Evolutionary conservation across 2,113 vertebrate species (phyloP), one percentile per base, ranked within the genome.

Genomic region (Arizona elegans): DNA sequence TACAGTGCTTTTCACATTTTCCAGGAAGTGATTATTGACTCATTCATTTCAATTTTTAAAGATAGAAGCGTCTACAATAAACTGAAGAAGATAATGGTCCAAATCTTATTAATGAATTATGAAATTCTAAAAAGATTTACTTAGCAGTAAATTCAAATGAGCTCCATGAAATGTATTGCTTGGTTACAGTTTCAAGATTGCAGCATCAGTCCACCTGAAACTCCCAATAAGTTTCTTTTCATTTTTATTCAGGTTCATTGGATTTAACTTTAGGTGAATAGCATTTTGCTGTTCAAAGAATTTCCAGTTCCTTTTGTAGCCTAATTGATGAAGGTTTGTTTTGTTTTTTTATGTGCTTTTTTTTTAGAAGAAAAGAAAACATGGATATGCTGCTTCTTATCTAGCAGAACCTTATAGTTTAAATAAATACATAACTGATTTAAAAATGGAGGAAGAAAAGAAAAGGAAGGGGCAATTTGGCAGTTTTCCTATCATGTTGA

Each of bases 1-100:
- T 92, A 43, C 9, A 0, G 17, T 88, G 91, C 96, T 92, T 96
- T 97, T 97, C 94, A 88, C 94, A 92, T 96, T 97, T 97, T 97
- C 96, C 95, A 95, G 86, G 94, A 86, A 81, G 24, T 88, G 86
- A 62, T 95, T 95, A 15, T 58, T 26, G 70, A 38, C 89, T 88
- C 93, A 91, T 52, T 92, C 91, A 5, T 81, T 93, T 92, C 95
- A 89, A 59, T 9, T 87, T 81, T 56, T 88, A 95, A 94, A 91
- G 2, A 81, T 29, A 23, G 3, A n/a, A 7, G 91, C 6, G 19
- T 94, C 50, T 52, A 13, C 90, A 47, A 93, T 86, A 43, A 94
- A 15, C 75, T 6, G 86, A 93, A 92, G 89, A 75, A 89, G 87
- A 91, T 19, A 29, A 43, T 88, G 8, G 33, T 15, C 33, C 50